Evolutionary conservation across 2,113 vertebrate species (phyloP).

Genomic region (Sminthopsis crassicaudata): DNA sequence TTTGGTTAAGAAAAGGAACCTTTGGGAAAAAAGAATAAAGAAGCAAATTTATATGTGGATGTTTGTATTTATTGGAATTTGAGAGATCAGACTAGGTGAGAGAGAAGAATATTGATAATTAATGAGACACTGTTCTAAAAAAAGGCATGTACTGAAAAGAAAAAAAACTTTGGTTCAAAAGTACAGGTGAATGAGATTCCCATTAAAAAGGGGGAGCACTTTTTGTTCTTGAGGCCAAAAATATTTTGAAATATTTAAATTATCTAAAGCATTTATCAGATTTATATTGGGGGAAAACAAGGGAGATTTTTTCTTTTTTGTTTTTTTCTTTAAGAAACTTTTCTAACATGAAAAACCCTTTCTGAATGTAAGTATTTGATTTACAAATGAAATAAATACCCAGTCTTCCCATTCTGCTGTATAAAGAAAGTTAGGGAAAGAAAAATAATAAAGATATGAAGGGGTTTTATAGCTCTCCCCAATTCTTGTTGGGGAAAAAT

Average conservation of each 20-base stretch:
- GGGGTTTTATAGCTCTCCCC: slow-evolving; percentile 2
- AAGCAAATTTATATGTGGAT: neutral
- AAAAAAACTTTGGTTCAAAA: neutral
- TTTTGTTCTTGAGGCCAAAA: neutral
- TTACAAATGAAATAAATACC: slow-evolving; percentile 34
- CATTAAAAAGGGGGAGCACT: neutral
- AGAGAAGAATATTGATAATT: neutral
- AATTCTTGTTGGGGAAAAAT: slow-evolving; percentile 22
- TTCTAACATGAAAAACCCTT: slow-evolving; percentile 61
- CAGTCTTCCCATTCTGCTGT: slow-evolving; percentile 10
- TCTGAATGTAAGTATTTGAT: slow-evolving; percentile 69
- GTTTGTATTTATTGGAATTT: neutral
- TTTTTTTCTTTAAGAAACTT: too few relatives aligned
- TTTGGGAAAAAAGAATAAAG: neutral
- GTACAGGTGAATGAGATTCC: neutral
- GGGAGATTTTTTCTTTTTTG: slow-evolving; percentile 27
- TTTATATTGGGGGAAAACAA: slow-evolving; percentile 5
- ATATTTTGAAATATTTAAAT: slow-evolving; percentile 29
- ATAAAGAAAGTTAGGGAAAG: slow-evolving; percentile 20
- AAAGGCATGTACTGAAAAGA: neutral
- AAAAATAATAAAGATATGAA: neutral
- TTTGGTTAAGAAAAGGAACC: neutral
- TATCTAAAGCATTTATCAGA: slow-evolving; percentile 28
- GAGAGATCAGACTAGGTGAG: neutral
- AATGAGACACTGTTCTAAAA: neutral